phyloP scores from a whole-genome alignment of 2,113 vertebrate species.

The Sylvia atricapilla region DNA sequence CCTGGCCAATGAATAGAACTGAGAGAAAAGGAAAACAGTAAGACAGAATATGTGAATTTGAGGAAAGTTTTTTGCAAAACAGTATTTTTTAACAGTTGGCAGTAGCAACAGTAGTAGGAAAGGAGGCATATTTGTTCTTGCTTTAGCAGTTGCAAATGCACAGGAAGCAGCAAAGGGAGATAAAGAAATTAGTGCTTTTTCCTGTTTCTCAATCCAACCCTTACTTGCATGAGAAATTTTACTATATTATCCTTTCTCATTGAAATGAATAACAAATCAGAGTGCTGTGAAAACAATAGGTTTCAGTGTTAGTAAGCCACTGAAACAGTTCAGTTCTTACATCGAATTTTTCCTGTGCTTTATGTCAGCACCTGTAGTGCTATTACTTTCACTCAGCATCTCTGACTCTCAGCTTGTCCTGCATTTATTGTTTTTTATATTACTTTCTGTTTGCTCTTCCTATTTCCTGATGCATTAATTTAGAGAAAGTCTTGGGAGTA shows the following conservation, averaged over 20 bases:
- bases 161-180: background rate
- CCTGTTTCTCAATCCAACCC: background rate
- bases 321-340: constrained; percentile 1
- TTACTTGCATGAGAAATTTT: background rate
- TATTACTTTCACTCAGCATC: background rate
- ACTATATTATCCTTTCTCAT: background rate
- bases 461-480: background rate
- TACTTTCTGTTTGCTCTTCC: background rate
- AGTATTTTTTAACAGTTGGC: background rate
- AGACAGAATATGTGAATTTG: background rate
- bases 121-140: background rate
- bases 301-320: background rate
- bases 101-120: background rate
- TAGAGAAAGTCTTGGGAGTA: background rate
- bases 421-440: background rate
- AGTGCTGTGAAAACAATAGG: background rate
- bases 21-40: background rate
- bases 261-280: background rate
- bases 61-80: background rate
- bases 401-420: background rate
- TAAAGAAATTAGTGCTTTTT: background rate
- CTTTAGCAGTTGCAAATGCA: background rate
- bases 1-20: background rate
- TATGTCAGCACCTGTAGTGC: background rate
- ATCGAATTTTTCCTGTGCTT: background rate